Conservation (phyloP, 35 echinoderm and acorn worm species). For the Stichopus chloronotus region DNA sequence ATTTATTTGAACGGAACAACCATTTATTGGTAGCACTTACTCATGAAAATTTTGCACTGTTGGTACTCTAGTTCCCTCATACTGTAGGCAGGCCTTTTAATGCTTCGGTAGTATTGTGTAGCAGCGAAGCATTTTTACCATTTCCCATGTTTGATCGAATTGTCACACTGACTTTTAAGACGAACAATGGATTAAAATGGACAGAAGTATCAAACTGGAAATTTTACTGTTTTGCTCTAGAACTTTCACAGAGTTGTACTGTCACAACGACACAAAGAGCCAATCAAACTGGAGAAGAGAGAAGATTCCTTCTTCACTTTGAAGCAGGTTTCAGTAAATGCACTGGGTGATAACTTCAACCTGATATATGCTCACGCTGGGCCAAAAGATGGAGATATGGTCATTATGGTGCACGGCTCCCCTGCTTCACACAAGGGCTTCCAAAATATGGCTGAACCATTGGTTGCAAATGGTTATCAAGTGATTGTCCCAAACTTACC, state of each 20-base stretch:
- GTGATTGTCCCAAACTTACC: conserved; percentile 53
- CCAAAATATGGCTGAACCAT: conserved; percentile 31
- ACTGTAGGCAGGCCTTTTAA: no score
- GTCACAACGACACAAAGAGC: background rate
- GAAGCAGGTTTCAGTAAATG: conserved; percentile 31
- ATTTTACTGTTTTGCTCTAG: background rate
- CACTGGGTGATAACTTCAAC: conserved; percentile 1
- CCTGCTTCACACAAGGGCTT: conserved; percentile 39
- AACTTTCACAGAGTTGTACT: background rate
- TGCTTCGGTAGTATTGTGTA: no score
- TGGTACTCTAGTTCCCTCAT: no score
- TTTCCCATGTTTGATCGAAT: no score
- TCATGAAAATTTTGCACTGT: no score
- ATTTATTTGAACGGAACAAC: no score
- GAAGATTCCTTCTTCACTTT: conserved; percentile 28
- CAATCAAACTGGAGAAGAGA: background rate
- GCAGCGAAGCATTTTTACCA: no score
- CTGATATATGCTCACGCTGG: conserved; percentile 44
- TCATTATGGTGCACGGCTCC: conserved; percentile 37
- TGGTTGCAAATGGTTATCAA: conserved; percentile 38
- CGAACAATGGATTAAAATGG: no score
- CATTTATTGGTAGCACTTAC: no score
- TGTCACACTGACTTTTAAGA: no score
- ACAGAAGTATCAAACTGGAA: no score
- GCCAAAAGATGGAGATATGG: conserved; percentile 19